Evolutionary conservation across 2,888 invertebrate genomes (phyloP), one percentile per base, ranked within the genome.

Genomic region (Drosophila gaucha): DNA sequence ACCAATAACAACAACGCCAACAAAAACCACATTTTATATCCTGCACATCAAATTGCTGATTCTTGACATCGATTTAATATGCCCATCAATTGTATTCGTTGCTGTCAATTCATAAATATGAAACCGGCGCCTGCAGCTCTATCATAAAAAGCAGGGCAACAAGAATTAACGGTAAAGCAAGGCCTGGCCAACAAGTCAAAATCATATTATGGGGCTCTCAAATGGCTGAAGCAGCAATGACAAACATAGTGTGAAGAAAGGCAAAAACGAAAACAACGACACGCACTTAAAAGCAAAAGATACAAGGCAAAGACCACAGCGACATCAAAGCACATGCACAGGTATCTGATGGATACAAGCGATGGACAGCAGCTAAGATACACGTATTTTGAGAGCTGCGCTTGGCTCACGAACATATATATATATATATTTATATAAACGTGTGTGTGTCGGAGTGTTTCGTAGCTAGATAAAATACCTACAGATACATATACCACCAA

Each of bases 321-420:
- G 39, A 65, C 59, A 57, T 62, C 66, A 75, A 60, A 71, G 78
- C 62, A 46, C 58, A 64, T 59, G 60, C 62, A 67, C 58, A 80
- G 64, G 80, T 86, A 86, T 80, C 80, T 86, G 77, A 85, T 85
- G 78, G 85, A 67, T 84, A 84, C 78, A 59, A 68, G 64, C 57
- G 77, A 62, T 67, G 65, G 62, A 57, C 65, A 64, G 57, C 78
- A 44, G 59, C 62, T 68, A 72, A 76, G 54, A 63, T 57, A 71
- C 70, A 50, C 30, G 57, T 60, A 44, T 57, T 68, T 68, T 57
- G 44, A 51, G 67, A 72, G 56, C 39, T 62, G 44, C 49, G 62
- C 63, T 64, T 67, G 44, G 26, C 63, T 28, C 18, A 50, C 58
- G 22, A 31, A 41, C 28, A 44, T 43, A 14, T 14, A 16, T 16